These are phyloP conservation scores for Drosophila quadrilineata DNA, from an alignment of 1,140 invertebrate species.

Conservation along the genomic window DNA sequence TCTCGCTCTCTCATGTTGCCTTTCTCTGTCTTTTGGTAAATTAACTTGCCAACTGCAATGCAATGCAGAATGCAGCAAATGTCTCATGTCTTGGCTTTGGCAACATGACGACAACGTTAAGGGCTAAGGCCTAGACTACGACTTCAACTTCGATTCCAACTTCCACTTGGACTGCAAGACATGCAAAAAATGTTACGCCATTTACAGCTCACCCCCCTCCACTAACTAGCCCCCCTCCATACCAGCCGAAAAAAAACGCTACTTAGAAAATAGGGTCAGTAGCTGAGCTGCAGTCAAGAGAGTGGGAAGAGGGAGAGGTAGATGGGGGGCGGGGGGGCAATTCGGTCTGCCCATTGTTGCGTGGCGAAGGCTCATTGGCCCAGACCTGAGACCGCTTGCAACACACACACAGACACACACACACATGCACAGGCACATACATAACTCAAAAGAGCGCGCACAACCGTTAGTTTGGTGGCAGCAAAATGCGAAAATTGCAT, in stretches of 20 bases:
- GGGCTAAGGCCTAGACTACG: slow-evolving; percentile 36
- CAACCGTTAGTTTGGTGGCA: slow-evolving; percentile 64
- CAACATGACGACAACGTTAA: slow-evolving; percentile 73
- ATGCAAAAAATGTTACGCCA: slow-evolving; percentile 78
- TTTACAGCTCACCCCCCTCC: slow-evolving; percentile 63
- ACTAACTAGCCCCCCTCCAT: too few relatives aligned
- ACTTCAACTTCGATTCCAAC: too few relatives aligned
- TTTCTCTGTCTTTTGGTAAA: slow-evolving; percentile 39
- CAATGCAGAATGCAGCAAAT: slow-evolving; percentile 54
- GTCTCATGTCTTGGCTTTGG: slow-evolving; percentile 49
- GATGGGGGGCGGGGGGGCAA: too few relatives aligned
- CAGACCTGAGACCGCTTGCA: slow-evolving; percentile 23
- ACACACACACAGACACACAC: too few relatives aligned
- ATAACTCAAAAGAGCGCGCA: slow-evolving; percentile 80
- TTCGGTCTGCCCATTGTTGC: slow-evolving; percentile 60
- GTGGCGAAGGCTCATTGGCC: slow-evolving; percentile 75
- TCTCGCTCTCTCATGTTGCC: background rate
- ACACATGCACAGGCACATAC: too few relatives aligned
- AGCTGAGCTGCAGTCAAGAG: background rate
- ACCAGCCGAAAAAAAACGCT: slow-evolving; percentile 59
- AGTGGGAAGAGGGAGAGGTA: too few relatives aligned
- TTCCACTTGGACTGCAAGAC: slow-evolving; percentile 29
- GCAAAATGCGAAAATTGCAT: slow-evolving; percentile 69
- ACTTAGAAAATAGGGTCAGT: slow-evolving; percentile 65
- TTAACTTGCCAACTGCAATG: slow-evolving; percentile 63